These are phyloP conservation scores for Anastrepha obliqua DNA, from an alignment of 1,140 invertebrate genomes.

Conservation along the genomic window DNA sequence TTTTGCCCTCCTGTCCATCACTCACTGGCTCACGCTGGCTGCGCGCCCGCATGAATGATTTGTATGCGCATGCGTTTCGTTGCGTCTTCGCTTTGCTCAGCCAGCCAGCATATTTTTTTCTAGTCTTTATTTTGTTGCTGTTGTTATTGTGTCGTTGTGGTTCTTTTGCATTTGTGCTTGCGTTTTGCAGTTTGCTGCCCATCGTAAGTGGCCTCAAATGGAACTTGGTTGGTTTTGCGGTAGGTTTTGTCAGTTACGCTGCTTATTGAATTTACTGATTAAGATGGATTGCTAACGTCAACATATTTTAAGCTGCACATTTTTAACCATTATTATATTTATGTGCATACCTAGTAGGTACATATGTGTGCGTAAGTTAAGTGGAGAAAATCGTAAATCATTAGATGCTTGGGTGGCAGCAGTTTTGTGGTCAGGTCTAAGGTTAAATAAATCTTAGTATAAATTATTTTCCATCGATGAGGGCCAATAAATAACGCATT, in stretches of 20 bases:
- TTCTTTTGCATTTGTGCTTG: not conserved
- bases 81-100: not conserved
- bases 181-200: not conserved
- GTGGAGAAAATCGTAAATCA: slow-evolving; percentile 28
- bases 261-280: slow-evolving; percentile 52
- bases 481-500: not conserved
- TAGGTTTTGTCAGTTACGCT: slow-evolving; percentile 27
- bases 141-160: not conserved
- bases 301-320: slow-evolving; percentile 39
- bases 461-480: not conserved
- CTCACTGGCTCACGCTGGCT: not conserved
- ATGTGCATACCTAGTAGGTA: not conserved
- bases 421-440: slow-evolving; percentile 23
- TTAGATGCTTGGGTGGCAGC: slow-evolving; percentile 8
- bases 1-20: not conserved
- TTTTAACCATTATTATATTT: slow-evolving; percentile 48
- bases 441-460: not conserved
- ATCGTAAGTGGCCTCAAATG: slow-evolving; percentile 25
- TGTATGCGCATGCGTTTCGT: slow-evolving; percentile 14
- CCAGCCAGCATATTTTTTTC: not conserved
- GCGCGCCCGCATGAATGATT: slow-evolving; percentile 20
- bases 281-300: slow-evolving; percentile 48
- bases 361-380: not conserved
- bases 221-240: slow-evolving; percentile 18
- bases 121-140: not conserved